Evolutionary conservation across 2,797 vertebrate genomes (phyloP).

Genomic region (Arctocebus calabarensis): DNA sequence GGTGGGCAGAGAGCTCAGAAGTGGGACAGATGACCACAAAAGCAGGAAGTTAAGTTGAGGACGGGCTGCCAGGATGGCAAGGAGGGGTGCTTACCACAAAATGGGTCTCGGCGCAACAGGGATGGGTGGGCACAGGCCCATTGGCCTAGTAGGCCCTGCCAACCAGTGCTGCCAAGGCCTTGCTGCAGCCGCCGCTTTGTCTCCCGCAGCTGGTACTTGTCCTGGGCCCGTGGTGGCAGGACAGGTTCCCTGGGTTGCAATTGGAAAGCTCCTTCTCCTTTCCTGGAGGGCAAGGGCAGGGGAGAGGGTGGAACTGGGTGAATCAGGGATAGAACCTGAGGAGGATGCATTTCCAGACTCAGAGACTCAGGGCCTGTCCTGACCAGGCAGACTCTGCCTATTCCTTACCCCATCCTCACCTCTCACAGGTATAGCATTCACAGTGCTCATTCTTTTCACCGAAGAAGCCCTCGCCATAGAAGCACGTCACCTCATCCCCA

Average conservation of each 20-base stretch:
- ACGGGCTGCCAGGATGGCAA: not conserved
- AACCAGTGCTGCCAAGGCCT: not conserved
- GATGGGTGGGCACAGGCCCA: conserved; percentile 27
- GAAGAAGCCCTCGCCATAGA: conserved; percentile 97
- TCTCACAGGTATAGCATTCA: conserved; percentile 97
- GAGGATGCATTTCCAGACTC: not conserved
- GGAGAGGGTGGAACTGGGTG: not conserved
- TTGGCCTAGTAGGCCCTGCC: not conserved
- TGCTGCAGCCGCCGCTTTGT: conserved; percentile 92
- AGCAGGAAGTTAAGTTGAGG: not conserved
- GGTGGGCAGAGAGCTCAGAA: not conserved
- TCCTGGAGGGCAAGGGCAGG: conserved; percentile 85
- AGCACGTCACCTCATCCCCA: conserved; percentile 97
- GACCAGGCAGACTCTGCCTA: not conserved
- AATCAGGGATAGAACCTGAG: not conserved
- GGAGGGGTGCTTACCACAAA: conserved; percentile 61
- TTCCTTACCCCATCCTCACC: conserved; percentile 85
- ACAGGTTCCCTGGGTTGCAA: conserved; percentile 87
- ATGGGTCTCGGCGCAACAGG: not conserved
- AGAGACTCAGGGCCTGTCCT: not conserved
- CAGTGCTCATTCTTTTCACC: conserved; percentile 97
- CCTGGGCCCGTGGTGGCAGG: conserved; percentile 84
- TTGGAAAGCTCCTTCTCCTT: conserved; percentile 94
- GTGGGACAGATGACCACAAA: not conserved
- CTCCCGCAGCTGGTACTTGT: conserved; percentile 94